Evolutionary conservation across 2,797 vertebrate species (phyloP).

Genomic region (Picus viridis): DNA sequence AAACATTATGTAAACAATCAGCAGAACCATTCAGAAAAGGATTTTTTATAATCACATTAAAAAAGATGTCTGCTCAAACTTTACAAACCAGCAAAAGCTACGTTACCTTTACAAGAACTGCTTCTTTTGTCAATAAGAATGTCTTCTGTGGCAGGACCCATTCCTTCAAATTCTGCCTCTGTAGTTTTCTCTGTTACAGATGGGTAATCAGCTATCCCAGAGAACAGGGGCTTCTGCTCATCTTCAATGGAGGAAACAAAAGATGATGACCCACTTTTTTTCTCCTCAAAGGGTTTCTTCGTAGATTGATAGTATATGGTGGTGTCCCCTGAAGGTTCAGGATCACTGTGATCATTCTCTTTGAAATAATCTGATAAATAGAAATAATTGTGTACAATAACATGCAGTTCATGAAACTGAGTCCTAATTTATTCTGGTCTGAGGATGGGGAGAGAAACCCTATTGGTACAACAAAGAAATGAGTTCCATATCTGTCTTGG

Average conservation of each 20-base stretch:
- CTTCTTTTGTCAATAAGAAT: constrained; percentile 78
- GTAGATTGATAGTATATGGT: constrained; percentile 82
- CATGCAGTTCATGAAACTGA: background rate
- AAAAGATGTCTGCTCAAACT: background rate
- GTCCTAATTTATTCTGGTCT: background rate
- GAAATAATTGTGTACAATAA: constrained; percentile 60
- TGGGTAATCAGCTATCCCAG: constrained; percentile 82
- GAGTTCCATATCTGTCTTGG: background rate
- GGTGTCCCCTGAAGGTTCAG: constrained; percentile 78
- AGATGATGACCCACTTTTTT: constrained; percentile 81
- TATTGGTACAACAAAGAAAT: background rate
- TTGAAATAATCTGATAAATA: constrained; percentile 77
- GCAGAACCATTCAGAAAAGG: background rate
- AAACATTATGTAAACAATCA: background rate
- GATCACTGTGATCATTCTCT: constrained; percentile 76
- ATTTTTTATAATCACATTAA: background rate
- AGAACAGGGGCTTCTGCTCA: constrained; percentile 88
- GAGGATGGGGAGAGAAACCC: background rate
- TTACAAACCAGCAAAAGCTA: background rate
- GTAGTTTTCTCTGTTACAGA: constrained; percentile 78
- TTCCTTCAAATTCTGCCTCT: constrained; percentile 79
- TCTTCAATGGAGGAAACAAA: constrained; percentile 85
- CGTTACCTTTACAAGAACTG: constrained; percentile 87
- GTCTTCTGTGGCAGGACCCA: constrained; percentile 75
- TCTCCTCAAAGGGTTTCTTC: constrained; percentile 85